Evolutionary conservation across 2,888 invertebrate species (phyloP).

Genomic region (Ischnura elegans): DNA sequence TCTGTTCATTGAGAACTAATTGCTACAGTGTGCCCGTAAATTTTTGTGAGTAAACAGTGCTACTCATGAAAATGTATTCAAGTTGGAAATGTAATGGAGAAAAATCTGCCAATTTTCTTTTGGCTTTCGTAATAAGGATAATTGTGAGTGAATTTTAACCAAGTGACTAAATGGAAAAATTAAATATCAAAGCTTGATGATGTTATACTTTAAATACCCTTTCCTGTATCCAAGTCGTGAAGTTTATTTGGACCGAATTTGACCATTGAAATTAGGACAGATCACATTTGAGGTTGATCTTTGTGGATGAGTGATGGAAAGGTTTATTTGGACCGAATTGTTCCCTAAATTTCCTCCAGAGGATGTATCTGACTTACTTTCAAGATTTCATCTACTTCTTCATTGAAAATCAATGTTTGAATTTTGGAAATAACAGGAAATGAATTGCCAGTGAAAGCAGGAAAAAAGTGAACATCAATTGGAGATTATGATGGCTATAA

Average conservation of each 20-base stretch:
- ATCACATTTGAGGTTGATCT: neutral
- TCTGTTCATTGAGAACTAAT: too few species aligned
- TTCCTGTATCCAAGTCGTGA: neutral
- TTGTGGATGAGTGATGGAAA: neutral
- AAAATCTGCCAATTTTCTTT: neutral
- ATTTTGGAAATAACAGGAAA: neutral
- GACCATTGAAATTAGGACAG: neutral
- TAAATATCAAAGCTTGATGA: neutral
- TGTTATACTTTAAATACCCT: neutral
- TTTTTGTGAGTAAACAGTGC: neutral
- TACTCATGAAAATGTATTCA: neutral
- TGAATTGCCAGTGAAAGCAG: neutral
- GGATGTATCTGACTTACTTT: neutral
- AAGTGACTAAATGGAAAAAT: neutral
- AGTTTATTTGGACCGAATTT: neutral
- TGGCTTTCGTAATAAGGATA: neutral
- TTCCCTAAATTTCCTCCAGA: neutral
- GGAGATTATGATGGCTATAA: neutral
- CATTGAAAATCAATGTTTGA: neutral
- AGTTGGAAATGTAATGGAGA: neutral
- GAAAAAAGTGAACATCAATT: neutral
- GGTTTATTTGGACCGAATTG: too few species aligned
- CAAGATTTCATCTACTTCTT: neutral
- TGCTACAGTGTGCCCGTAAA: too few species aligned
- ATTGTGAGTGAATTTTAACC: neutral